Base-by-base conservation (phyloP, 1,140 invertebrate species). In the Steinernema feltiae region DNA sequence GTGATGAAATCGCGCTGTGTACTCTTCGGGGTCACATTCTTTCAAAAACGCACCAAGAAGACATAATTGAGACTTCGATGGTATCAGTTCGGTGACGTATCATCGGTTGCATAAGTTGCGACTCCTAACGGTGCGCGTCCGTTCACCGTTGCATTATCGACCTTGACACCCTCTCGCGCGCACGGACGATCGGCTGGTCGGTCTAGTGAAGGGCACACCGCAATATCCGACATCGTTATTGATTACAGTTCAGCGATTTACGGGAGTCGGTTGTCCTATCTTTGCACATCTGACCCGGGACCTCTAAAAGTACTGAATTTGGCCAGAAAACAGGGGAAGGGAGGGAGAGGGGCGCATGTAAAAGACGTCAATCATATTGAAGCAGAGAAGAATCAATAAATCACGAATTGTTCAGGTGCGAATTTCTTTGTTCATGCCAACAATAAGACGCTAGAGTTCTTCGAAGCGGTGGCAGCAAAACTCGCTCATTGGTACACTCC, bases 391-490 rank as follows among this genome's bases (percentile, higher is more conserved):
- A 75, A 32, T 75, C n/a, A 30, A 75, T 18, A 18, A 32, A 15
- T 27, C 12, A 76, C 18, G 24, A 29, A 15, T 29, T 27, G 79
- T 84, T 69, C 35, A 83, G 83, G 84, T 29, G 84, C 84, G 15
- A 85, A 86, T 71, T 85, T 85, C 76, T 85, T 83, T 72, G 74
- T 85, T n/a, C 73, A 77, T 31, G 84, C 84, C 31, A 86, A 83
- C 53, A 83, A 86, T 31, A 70, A 82, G n/a, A 86, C 84, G 3
- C 74, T 82, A 27, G 48, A 77, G 70, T 85, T 85, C 71, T 85
- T 86, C 70, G 84, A 85, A 75, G 75, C 81, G 21, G 74, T 85
- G 31, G 76, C 82, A 18, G 78, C 71, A 35, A 84, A 84, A 72
- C 69, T 84, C 53, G 75, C 79, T n/a, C 82, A 84, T 74, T 84